Evolutionary conservation across 2,888 invertebrate genomes (phyloP), one percentile per base, ranked within the genome.

Genomic region (Trissolcus brochymenae): DNA sequence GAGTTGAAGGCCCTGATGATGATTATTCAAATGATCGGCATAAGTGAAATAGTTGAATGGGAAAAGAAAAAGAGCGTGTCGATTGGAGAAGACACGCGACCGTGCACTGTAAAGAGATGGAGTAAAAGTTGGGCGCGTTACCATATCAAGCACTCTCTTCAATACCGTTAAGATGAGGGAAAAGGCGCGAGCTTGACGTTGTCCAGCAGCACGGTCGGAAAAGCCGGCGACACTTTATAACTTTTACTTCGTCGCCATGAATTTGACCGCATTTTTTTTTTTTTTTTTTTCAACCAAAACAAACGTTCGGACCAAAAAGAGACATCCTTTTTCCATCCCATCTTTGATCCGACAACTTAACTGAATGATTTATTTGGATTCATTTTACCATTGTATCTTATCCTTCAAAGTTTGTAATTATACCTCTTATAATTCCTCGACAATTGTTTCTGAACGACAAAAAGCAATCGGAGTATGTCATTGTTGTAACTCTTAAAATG

Each of bases 221-320:
- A 77, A 67, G 50, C 53, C 65, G 61, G 57, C 59, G 76, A 72
- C 59, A 72, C 64, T 67, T 77, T 72, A n/a, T 67, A 61, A 72
- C 76, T 76, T 72, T 76, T 76, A 76, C 76, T 62, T 46, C 54
- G 76, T 67, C 71, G 72, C 35, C 35, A 76, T 72, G 72, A 77
- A 72, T 72, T 55, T 68, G 72, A 67, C 77, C 77, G 77, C 68
- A 72, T 77, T 77, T 77, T n/a, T n/a, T n/a, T n/a, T n/a, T n/a
- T n/a, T n/a, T n/a, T n/a, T n/a, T n/a, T n/a, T n/a, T n/a, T n/a
- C n/a, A n/a, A n/a, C n/a, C n/a, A n/a, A n/a, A n/a, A n/a, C n/a
- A n/a, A n/a, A n/a, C n/a, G n/a, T n/a, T n/a, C n/a, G n/a, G n/a
- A n/a, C n/a, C n/a, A n/a, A n/a, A n/a, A n/a, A n/a, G n/a, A n/a